These are phyloP conservation scores for Neomorphus geoffroyi DNA, from an alignment of 2,797 vertebrate species.

Conservation along the genomic window DNA sequence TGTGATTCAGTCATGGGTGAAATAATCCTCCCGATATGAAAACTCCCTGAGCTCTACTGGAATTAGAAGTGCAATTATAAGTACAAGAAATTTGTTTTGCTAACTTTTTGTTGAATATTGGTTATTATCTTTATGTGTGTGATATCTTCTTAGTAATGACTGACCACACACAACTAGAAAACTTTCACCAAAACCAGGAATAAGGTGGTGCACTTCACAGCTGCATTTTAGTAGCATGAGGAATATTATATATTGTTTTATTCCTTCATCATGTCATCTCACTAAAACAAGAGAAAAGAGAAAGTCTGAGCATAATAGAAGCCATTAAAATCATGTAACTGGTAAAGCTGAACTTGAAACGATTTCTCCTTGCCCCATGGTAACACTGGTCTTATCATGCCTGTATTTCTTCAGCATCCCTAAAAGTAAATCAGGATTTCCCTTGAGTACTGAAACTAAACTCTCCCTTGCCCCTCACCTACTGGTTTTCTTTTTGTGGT, in stretches of 20 bases:
- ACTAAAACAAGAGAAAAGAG: not conserved
- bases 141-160: not conserved
- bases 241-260: not conserved
- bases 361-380: not conserved
- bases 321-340: not conserved
- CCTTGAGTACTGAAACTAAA: not conserved
- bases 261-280: not conserved
- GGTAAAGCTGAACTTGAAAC: not conserved
- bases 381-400: not conserved
- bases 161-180: not conserved
- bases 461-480: not conserved
- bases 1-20: conserved; percentile 10
- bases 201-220: not conserved
- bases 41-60: not conserved
- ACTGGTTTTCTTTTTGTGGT: too few relatives aligned
- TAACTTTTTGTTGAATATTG: not conserved
- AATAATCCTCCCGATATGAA: not conserved
- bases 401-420: not conserved
- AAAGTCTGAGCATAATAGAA: not conserved
- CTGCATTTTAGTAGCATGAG: not conserved
- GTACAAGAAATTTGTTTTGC: not conserved
- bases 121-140: not conserved
- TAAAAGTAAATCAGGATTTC: not conserved
- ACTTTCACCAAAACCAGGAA: not conserved
- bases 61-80: not conserved